phyloP scores from a whole-genome alignment of 2,113 vertebrate genomes.

The Murina feae region DNA sequence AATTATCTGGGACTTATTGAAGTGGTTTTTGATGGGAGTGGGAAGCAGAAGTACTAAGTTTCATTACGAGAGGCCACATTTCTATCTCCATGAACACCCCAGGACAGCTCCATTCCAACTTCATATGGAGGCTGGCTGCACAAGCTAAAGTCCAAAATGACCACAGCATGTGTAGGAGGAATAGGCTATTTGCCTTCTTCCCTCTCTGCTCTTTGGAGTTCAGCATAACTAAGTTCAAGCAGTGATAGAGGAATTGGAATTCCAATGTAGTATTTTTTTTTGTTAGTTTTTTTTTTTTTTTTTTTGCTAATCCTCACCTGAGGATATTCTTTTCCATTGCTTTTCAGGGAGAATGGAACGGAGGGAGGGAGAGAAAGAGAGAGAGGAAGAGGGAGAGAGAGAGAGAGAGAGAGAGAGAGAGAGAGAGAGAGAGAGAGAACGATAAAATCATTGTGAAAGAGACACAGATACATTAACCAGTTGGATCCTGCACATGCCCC shows the following conservation, averaged over 20 bases:
- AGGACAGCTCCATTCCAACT: not conserved
- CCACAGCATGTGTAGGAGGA: no score
- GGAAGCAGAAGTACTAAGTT: not conserved
- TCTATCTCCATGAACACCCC: not conserved
- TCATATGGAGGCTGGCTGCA: not conserved
- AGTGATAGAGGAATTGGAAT: not conserved
- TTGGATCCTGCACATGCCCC: no score
- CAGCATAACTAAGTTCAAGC: not conserved
- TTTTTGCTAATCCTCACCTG: no score
- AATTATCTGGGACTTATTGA: not conserved
- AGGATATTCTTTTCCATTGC: no score
- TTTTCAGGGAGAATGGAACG: no score
- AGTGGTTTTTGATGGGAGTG: not conserved
- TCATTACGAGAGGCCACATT: not conserved
- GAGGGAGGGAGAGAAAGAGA: no score
- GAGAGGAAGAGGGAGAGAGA: no score
- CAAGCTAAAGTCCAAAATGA: not conserved
- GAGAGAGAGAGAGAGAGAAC: no score
- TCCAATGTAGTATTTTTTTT: not conserved
- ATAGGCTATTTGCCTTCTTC: accelerated
- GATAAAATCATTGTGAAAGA: no score
- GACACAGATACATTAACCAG: no score
- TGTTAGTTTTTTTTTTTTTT: no score
- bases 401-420: no score
- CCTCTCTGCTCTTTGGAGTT: not conserved